Evolutionary conservation across 2,888 invertebrate species (phyloP), one percentile per base, ranked within the genome.

Genomic region (Trissolcus brochymenae): DNA sequence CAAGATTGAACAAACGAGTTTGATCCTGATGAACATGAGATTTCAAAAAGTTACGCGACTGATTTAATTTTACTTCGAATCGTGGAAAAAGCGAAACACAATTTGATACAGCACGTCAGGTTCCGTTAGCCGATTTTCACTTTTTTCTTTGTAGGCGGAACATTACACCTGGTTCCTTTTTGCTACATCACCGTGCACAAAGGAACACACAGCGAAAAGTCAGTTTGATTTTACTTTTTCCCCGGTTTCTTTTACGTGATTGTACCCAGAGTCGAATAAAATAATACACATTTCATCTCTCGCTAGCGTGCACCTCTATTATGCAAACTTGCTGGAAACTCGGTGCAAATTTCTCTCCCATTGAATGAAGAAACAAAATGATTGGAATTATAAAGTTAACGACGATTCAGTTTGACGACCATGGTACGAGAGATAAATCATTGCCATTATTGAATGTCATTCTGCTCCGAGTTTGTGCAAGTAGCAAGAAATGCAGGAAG

Each of bases 401-500:
- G 46, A 46, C 35, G 17, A 11, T 43, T 70, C 60, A n/a, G 53
- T 46, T 67, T 67, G 56, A 35, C 64, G 64, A 51, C 62, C 62
- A 59, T 66, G 66, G 65, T 54, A 60, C 65, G 35, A 35, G 35
- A 53, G 71, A 57, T 66, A 61, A 67, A 40, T 68, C 67, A 55
- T 71, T 76, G 35, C 9, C 35, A 35, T 35, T 67, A 50, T 70
- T 54, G 62, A 51, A 21, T 55, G 40, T 59, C 67, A 71, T 35
- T 35, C 1, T 35, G 35, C 9, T 11, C 1, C 9, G 35, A 35
- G 35, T 35, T 35, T 62, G 71, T 76, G 29, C 67, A 50, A 53
- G 56, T 35, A 14, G 57, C 71, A 71, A 67, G 76, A 76, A 76
- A 76, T 76, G 19, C 64, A 76, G 76, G 76, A 76, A 76, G 76